Evolutionary conservation across 2,113 vertebrate species (phyloP).

Genomic region (Spea multiplicata): DNA sequence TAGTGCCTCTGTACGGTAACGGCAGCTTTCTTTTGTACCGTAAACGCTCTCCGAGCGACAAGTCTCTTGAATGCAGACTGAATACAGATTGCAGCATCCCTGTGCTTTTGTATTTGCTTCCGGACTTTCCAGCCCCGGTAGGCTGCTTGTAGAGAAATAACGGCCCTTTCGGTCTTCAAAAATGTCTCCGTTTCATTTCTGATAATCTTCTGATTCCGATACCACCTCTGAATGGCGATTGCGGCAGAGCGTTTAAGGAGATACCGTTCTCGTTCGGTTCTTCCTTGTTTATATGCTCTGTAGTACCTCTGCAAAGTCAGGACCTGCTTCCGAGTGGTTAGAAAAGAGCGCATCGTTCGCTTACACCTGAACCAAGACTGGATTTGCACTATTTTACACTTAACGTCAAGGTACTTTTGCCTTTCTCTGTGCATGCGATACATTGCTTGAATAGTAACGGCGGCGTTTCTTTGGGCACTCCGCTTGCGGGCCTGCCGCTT

Average conservation of each 20-base stretch:
- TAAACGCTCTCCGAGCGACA: conserved; percentile 59
- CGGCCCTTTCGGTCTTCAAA: conserved; percentile 62
- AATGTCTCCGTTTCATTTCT: conserved; percentile 58
- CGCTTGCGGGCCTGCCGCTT: conserved; percentile 64
- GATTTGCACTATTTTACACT: conserved; percentile 56
- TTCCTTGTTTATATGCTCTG: conserved; percentile 55
- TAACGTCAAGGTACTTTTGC: conserved; percentile 51
- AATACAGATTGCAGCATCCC: conserved; percentile 67
- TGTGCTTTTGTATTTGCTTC: conserved; percentile 56
- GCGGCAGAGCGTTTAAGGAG: conserved; percentile 58
- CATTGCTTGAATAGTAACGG: conserved; percentile 80
- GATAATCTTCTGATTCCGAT: conserved; percentile 59
- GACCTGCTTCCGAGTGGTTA: conserved; percentile 55
- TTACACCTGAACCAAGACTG: conserved; percentile 64
- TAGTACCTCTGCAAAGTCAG: conserved; percentile 72
- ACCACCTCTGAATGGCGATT: conserved; percentile 78
- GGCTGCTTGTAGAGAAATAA: conserved; percentile 72
- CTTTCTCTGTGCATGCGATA: conserved; percentile 65
- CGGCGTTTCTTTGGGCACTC: conserved; percentile 58
- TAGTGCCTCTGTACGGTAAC: conserved; percentile 68
- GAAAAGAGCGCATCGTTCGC: conserved; percentile 51
- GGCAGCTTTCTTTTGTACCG: conserved; percentile 55
- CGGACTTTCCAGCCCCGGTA: conserved; percentile 71
- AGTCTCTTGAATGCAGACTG: conserved; percentile 73
- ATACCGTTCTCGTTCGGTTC: conserved; percentile 53